Percentiles rank a stretch among this genome's conserved stretches.
phyloP scores from a whole-genome alignment of 2,888 invertebrate genomes.

The Yponomeuta plumbellus region DNA sequence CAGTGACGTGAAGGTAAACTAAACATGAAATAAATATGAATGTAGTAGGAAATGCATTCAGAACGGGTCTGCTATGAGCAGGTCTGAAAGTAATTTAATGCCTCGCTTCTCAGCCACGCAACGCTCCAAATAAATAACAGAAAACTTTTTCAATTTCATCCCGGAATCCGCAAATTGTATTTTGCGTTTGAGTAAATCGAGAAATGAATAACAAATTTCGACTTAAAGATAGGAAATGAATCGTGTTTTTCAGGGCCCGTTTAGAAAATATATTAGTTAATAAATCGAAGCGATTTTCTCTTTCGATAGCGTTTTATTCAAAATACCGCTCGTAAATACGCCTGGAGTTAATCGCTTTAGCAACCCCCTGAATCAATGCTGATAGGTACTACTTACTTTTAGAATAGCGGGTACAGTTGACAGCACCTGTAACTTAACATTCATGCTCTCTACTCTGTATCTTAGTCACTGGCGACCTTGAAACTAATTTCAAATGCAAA shows the following conservation, averaged over 20 bases:
- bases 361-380: background rate
- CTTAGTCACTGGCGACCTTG: no score
- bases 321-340: background rate
- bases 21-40: background rate
- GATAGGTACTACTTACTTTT: background rate
- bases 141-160: slow-evolving; percentile 74
- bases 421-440: no score
- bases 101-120: slow-evolving; percentile 45
- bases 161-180: slow-evolving; percentile 68
- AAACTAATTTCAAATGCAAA: no score
- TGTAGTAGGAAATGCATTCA: background rate
- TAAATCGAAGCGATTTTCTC: slow-evolving; percentile 4
- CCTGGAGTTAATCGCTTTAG: background rate
- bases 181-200: slow-evolving; percentile 70
- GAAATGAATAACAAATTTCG: slow-evolving; percentile 68
- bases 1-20: background rate
- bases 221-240: slow-evolving; percentile 53
- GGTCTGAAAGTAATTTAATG: slow-evolving; percentile 56
- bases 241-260: slow-evolving; percentile 35
- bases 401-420: no score
- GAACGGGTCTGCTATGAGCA: background rate
- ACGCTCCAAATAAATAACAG: slow-evolving; percentile 69
- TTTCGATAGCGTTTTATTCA: background rate
- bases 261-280: slow-evolving; percentile 5
- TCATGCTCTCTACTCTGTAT: no score